phyloP scores from a whole-genome alignment of 2,797 vertebrate species.

The Pseudochirops cupreus region DNA sequence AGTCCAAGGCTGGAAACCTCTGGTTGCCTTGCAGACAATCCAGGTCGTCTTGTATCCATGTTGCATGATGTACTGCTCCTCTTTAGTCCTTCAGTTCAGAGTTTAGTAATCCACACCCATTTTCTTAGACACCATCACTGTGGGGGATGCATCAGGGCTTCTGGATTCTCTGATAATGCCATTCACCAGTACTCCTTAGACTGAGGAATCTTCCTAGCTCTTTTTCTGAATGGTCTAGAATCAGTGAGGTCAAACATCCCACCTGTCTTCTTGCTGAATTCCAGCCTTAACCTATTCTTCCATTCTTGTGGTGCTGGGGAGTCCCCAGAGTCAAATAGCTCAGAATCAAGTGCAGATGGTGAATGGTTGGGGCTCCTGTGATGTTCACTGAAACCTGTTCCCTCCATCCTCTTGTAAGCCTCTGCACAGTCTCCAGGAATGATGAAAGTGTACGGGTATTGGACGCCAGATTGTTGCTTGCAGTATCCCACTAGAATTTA shows the following conservation, averaged over 20 bases:
- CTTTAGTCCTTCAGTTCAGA: neutral
- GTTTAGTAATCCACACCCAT: neutral
- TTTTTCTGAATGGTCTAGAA: neutral
- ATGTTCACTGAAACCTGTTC: neutral
- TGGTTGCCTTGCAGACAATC: neutral
- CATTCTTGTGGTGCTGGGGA: neutral
- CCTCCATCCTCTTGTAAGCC: neutral
- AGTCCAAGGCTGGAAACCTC: neutral
- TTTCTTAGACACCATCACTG: neutral
- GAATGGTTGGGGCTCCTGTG: neutral
- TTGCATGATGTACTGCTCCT: neutral
- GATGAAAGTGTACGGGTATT: neutral
- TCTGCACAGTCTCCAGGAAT: neutral
- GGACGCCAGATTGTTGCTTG: neutral
- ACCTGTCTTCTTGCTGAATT: neutral
- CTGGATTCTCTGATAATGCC: neutral
- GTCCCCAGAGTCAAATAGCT: neutral
- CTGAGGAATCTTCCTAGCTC: neutral
- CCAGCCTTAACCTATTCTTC: neutral
- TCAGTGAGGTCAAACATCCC: neutral
- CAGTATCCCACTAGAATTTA: neutral
- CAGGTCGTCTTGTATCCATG: neutral
- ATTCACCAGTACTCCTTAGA: neutral
- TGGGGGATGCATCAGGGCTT: neutral
- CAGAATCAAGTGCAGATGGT: neutral